phyloP scores from a whole-genome alignment of 1,140 invertebrate genomes.

The Ceratosolen solmsi region DNA sequence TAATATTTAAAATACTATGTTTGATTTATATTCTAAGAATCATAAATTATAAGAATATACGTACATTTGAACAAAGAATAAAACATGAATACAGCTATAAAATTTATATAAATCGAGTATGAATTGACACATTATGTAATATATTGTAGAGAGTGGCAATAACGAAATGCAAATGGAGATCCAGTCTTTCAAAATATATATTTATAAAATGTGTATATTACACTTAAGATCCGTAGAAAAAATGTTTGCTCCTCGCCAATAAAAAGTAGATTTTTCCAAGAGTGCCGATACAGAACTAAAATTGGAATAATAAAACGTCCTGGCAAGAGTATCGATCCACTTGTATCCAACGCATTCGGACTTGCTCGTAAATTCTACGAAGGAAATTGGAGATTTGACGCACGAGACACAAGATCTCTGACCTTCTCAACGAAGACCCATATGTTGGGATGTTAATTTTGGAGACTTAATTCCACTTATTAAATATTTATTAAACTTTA shows the following conservation, averaged over 20 bases:
- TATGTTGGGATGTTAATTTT: not conserved
- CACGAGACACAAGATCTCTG: not conserved
- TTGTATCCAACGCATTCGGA: not conserved
- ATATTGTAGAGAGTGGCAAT: not conserved
- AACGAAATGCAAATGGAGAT: not conserved
- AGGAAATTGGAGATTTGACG: conserved; percentile 32
- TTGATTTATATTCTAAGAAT: too few relatives aligned
- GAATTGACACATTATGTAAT: not conserved
- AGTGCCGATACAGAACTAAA: not conserved
- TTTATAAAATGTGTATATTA: not conserved
- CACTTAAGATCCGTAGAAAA: not conserved
- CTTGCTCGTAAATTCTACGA: not conserved
- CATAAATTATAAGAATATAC: too few relatives aligned
- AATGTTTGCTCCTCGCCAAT: not conserved
- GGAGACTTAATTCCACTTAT: too few relatives aligned
- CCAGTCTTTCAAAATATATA: not conserved
- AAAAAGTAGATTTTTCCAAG: conserved; percentile 29
- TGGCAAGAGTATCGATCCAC: conserved; percentile 7
- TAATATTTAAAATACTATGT: too few relatives aligned
- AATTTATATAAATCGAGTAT: not conserved
- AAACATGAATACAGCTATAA: not conserved
- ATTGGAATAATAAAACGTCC: conserved; percentile 23
- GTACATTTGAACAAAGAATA: too few relatives aligned
- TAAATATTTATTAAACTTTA: too few relatives aligned
- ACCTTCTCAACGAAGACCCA: not conserved